Percentiles rank a stretch among this genome's conserved stretches.
Evolutionary conservation across 2,797 vertebrate species (phyloP).

Genomic region (Mionectes olivaceus): DNA sequence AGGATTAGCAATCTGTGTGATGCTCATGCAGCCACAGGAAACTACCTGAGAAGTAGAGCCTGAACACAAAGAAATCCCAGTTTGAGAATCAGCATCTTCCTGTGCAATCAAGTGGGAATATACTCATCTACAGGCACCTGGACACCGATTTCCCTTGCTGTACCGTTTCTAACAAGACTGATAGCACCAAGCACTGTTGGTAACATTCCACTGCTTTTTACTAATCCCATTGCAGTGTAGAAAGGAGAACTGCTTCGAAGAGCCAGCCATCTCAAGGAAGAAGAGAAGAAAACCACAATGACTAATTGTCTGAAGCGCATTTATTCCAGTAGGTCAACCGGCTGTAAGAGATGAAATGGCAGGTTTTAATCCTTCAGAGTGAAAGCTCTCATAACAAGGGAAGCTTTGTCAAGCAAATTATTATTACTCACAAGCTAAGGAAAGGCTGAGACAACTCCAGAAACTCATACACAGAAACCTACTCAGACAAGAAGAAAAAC

Average conservation of each 20-base stretch:
- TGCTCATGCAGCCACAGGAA: not conserved
- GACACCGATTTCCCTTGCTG: not conserved
- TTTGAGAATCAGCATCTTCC: not conserved
- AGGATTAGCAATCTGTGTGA: not conserved
- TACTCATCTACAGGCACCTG: not conserved
- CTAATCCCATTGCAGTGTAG: fast-evolving
- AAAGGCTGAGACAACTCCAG: not conserved
- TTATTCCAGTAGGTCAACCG: not conserved
- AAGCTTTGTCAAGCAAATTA: not conserved
- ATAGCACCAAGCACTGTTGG: not conserved
- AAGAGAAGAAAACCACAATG: not conserved
- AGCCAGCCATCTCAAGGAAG: not conserved
- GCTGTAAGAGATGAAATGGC: not conserved
- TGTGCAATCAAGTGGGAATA: not conserved
- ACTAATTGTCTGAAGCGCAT: not conserved
- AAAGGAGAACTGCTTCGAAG: not conserved
- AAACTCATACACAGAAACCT: not conserved
- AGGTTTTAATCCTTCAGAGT: not conserved
- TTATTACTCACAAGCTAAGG: not conserved
- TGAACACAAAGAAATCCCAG: not conserved
- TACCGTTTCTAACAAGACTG: not conserved
- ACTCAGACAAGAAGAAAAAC: not conserved
- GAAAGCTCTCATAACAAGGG: not conserved
- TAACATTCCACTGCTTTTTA: not conserved
- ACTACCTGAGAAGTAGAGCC: not conserved